Base-by-base conservation (phyloP, 2,113 vertebrate genomes). In the Periophthalmus modestus region DNA sequence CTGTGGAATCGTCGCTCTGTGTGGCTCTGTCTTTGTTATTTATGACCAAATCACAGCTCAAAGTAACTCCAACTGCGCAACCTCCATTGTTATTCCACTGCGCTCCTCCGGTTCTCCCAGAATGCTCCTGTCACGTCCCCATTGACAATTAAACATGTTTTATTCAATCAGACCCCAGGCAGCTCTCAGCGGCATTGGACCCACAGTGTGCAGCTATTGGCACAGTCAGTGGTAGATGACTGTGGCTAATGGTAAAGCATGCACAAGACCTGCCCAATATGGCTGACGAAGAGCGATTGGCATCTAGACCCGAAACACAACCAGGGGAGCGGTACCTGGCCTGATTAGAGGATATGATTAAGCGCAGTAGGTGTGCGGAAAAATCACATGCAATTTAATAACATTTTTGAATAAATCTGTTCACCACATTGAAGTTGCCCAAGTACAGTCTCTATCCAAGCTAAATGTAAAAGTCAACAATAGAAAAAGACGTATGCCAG, bases 101-200 rank as follows among this genome's bases (percentile, higher is more conserved):
- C n/a, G 65, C 69, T 66, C 28, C 2, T 4, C 33, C 66, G 34
- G 69, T 24, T 33, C 77, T 47, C 57, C 62, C 15, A n/a, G 55
- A 68, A 73, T 76, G 77, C 21, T 18, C 72, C 75, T 34, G 77
- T 89, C 85, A 78, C 66, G 36, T 83, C 82, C 73, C 80, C 65
- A 23, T 71, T 61, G 85, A 90, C 88, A 92, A 91, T 92, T 88
- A 91, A 85, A 85, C 81, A 89, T 87, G 82, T 90, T 93, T 91
- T 88, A 87, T 92, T 91, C 85, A 91, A 87, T 88, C 86, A 87
- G 82, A 83, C 82, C 83, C 66, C 23, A 23, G 47, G 79, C 71
- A 4, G 63, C 59, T 62, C 69, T 71, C 10, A 21, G 69, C 71
- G 66, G 73, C 68, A 71, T 61, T 72, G 71, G 52, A 67, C 74